A percentile compares a stretch with the other conserved stretches of the same genome.
phyloP scores from a whole-genome alignment of 1,140 invertebrate species.

The Paracyclopina nana region DNA sequence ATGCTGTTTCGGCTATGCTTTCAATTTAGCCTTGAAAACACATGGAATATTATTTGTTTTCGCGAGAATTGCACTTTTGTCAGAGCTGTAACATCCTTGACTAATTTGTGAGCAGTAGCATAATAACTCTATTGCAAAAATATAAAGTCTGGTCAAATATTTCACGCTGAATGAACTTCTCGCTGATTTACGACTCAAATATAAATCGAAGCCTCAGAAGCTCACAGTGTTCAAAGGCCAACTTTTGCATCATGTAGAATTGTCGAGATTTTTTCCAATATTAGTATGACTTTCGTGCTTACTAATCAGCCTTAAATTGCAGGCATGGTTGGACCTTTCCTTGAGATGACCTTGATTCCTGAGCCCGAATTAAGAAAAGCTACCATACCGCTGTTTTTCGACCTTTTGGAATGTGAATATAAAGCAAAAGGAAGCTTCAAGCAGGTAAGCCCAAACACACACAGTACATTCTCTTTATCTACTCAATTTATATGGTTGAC shows the following conservation, averaged over 20 bases:
- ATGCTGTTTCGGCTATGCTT: too few species aligned
- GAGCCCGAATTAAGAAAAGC: constrained; percentile 67
- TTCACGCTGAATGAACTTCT: neutral
- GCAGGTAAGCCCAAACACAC: constrained; percentile 31
- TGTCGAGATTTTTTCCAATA: too few species aligned
- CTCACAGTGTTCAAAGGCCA: neutral
- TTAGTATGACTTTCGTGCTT: neutral
- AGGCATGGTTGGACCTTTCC: constrained; percentile 69
- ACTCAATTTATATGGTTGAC: too few species aligned
- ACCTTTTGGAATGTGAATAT: constrained; percentile 90
- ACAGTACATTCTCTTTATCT: too few species aligned
- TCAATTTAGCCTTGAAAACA: too few species aligned
- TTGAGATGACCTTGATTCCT: constrained; percentile 80
- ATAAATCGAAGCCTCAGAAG: neutral
- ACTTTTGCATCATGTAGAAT: too few species aligned
- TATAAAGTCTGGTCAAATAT: neutral
- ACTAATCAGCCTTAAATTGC: neutral
- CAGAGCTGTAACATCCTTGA: too few species aligned
- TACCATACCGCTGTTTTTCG: constrained; percentile 82
- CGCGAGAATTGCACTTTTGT: too few species aligned
- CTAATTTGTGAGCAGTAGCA: too few species aligned
- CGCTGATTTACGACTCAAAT: too few species aligned
- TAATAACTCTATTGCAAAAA: too few species aligned
- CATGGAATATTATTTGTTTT: too few species aligned
- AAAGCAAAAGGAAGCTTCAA: constrained; percentile 57